These are phyloP conservation scores for Aphaenogaster ashmeadi DNA, from an alignment of 1,140 invertebrate genomes.

Conservation along the genomic window DNA sequence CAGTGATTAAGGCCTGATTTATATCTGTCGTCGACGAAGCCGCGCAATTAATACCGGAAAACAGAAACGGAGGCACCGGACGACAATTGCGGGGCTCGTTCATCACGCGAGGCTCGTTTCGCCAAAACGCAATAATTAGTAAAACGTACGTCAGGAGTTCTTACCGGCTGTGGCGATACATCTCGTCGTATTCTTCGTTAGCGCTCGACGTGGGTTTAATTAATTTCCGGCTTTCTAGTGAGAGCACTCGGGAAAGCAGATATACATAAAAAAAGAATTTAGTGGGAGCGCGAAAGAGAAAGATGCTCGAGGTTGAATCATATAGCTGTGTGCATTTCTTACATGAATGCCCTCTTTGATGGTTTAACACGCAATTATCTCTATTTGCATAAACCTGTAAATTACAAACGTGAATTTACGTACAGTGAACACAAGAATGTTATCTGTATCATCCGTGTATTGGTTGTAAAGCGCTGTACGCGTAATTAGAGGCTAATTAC, in stretches of 20 bases:
- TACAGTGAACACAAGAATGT: not conserved
- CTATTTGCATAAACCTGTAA: not conserved
- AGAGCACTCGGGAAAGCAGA: not conserved
- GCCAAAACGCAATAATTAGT: conserved; percentile 54
- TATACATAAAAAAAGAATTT: conserved; percentile 8
- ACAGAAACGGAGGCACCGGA: conserved; percentile 49
- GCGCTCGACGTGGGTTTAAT: conserved; percentile 30
- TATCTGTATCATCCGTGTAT: not conserved
- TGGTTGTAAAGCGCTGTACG: not conserved
- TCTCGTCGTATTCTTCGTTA: conserved; percentile 48
- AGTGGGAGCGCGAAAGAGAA: not conserved
- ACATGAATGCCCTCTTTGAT: not conserved
- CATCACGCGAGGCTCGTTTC: conserved; percentile 47
- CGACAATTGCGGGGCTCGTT: conserved; percentile 57
- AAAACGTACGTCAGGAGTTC: conserved; percentile 39
- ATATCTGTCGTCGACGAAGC: conserved; percentile 56
- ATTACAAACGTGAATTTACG: conserved; percentile 1
- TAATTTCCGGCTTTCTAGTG: conserved; percentile 24
- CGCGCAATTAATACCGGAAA: conserved; percentile 59
- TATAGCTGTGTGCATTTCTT: not conserved
- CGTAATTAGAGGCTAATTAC: conserved; percentile 2
- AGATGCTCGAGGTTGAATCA: not conserved
- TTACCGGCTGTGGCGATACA: conserved; percentile 35
- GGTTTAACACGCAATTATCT: not conserved
- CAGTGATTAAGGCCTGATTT: conserved; percentile 63